phyloP scores from a whole-genome alignment of 2,797 vertebrate genomes.

The Alosa sapidissima region DNA sequence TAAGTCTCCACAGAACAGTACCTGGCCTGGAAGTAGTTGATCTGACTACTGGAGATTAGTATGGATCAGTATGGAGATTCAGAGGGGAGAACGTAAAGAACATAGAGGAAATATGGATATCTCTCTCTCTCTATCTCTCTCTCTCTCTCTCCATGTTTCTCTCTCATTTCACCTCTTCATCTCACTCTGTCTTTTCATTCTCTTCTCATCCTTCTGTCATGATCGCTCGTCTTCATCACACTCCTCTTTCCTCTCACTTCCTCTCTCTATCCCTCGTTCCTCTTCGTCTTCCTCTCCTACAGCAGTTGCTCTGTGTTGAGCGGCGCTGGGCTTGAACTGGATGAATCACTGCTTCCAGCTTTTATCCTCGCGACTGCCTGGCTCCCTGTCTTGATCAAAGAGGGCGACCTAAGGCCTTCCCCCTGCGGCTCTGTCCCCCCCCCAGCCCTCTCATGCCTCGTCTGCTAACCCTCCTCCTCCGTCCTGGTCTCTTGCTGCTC shows the following conservation, averaged over 20 bases:
- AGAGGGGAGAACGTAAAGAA: too few species aligned
- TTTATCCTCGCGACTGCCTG: not conserved
- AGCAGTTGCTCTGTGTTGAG: not conserved
- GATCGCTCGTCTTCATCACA: not conserved
- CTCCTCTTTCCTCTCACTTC: not conserved
- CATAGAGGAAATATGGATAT: not conserved
- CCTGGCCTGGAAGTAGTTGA: too few species aligned
- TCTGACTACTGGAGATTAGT: too few species aligned
- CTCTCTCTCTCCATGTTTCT: not conserved
- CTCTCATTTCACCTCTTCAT: not conserved
- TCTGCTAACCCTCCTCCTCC: not conserved
- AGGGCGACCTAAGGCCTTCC: not conserved
- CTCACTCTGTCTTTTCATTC: not conserved
- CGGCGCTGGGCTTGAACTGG: not conserved
- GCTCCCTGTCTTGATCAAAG: conserved; percentile 1
- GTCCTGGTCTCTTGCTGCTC: too few species aligned
- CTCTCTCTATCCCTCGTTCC: not conserved
- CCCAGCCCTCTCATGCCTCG: not conserved
- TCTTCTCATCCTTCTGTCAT: not conserved
- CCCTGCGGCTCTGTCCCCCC: not conserved
- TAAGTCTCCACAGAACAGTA: too few species aligned
- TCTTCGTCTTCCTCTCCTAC: not conserved
- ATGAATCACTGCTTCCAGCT: not conserved
- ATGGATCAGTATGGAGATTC: too few species aligned
- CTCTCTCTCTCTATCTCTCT: not conserved